Evolutionary conservation across 2,888 invertebrate genomes (phyloP), one percentile per base, ranked within the genome.

Genomic region (Rhingia campestris): DNA sequence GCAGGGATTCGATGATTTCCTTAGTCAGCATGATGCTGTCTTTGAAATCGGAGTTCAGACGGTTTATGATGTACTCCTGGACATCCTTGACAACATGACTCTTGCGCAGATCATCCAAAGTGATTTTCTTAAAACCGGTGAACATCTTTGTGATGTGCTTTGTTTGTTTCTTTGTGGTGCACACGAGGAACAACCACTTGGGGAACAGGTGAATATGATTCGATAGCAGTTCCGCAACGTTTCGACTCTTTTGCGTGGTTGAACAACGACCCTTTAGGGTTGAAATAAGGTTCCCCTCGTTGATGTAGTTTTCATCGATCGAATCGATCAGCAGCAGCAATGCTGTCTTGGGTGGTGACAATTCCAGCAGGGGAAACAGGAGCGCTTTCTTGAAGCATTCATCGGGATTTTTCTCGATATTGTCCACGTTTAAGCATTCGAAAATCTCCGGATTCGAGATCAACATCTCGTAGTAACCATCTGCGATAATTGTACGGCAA

Each of bases 31-130:
- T 97, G 81, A 97, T 97, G 86, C 91, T 93, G 6, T 98, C 93
- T 35, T 96, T 94, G 22, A 97, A 97, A 89, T 98, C 98, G 7
- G 96, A 95, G 89, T 98, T 98, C 43, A 99, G 92, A 0, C 98
- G 92, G 3, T 96, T 96, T 9, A 98, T 93, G 77, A 99, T 98
- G 89, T 98, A 99, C 88, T 98, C 95, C 90, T 99, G 98, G 0
- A 98, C 97, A 90, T 99, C 99, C 4, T 97, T 94, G 0, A 98
- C 96, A 4, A 99, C 98, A 91, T 96, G 96, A 0, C 95, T 95
- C 77, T 96, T 97, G 30, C 97, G 93, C 81, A 98, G 91, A 92
- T 99, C 98, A 89, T 99, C 99, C 87, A 99, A 91, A 0, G 96
- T 95, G 86, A 99, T 95, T 92, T 98, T 98, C 30, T 98, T 94